phyloP scores from a whole-genome alignment of 2,888 invertebrate species.

The Lepidochitona cinerea region DNA sequence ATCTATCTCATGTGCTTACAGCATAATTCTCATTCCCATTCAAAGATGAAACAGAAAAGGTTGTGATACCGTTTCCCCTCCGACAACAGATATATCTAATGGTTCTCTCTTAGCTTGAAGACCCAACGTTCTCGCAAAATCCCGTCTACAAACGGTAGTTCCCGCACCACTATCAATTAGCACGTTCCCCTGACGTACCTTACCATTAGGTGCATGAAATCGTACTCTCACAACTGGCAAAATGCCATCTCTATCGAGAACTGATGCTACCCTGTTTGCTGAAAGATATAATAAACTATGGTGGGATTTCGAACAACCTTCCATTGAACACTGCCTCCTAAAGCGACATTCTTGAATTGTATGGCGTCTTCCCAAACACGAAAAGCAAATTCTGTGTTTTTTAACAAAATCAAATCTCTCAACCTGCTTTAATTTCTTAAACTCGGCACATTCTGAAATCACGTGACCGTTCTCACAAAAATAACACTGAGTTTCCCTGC shows the following conservation, averaged over 20 bases:
- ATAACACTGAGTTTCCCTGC: neutral
- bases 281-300: slow-evolving; percentile 3
- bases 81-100: too few species aligned
- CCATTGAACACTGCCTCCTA: neutral
- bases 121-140: neutral
- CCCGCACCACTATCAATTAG: slow-evolving; percentile 1
- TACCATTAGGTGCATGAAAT: neutral
- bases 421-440: neutral
- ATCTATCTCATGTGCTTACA: slow-evolving; percentile 17
- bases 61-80: neutral
- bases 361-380: too few species aligned
- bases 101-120: neutral
- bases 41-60: slow-evolving; percentile 8
- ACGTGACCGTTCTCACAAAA: slow-evolving; percentile 1
- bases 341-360: too few species aligned
- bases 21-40: slow-evolving; percentile 9
- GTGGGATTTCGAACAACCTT: slow-evolving; percentile 10
- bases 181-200: neutral
- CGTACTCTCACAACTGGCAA: slow-evolving; percentile 10
- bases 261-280: neutral
- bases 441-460: slow-evolving; percentile 10
- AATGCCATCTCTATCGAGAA: neutral
- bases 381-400: slow-evolving; percentile 11
- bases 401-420: neutral
- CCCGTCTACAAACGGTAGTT: too few species aligned